Evolutionary conservation across 37 sponge, comb jelly and placozoan species (phyloP), one percentile per base, ranked within the genome.

Genomic region (Cliona cf. orientalis): DNA sequence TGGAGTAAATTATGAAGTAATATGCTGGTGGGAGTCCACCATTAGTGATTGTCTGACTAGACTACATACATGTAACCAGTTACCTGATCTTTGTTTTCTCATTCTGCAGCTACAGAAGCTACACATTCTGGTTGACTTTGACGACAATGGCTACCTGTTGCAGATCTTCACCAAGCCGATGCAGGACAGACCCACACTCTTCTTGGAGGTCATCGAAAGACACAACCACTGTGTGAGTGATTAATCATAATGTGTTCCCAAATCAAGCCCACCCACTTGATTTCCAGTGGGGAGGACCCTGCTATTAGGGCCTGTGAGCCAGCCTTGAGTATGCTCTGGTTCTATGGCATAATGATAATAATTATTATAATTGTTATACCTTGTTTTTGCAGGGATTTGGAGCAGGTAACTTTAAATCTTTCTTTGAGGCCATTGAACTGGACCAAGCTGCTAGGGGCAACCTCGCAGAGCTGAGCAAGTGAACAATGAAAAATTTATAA

Each of bases 341-440:
- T 67, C 23, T 67, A 7, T 23, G 69, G 38, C 9, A 19, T 44
- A 7, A 11, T n/a, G n/a, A n/a, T n/a, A 45, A 23, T 44, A 3
- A 45, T 41, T 19, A 45, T 19, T 14, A 12, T 45, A 2, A 23
- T 36, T 6, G 4, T 40, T 37, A 12, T 41, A 5, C 25, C 59
- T 5, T 63, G 11, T 69, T 71, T 41, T 56, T 72, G 34, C 67
- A 97, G 97, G 99, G 99, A 32, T 99, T 99, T 84, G 99, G 99
- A 46, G 97, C 95, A 66, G 99, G 99, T n/a, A 99, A 99, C 64
- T 99, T 99, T 91, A 93, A 99, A 78, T 84, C 99, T 53, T 83
- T 99, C 34, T 99, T 99, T 84, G 77, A 94, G 49, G 96, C 99
- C 35, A 95, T 99, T 42, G 99, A 99, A 55, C 25, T 38, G 1